Conservation (phyloP, 2,888 invertebrate species). For the Myopa tessellatipennis region DNA sequence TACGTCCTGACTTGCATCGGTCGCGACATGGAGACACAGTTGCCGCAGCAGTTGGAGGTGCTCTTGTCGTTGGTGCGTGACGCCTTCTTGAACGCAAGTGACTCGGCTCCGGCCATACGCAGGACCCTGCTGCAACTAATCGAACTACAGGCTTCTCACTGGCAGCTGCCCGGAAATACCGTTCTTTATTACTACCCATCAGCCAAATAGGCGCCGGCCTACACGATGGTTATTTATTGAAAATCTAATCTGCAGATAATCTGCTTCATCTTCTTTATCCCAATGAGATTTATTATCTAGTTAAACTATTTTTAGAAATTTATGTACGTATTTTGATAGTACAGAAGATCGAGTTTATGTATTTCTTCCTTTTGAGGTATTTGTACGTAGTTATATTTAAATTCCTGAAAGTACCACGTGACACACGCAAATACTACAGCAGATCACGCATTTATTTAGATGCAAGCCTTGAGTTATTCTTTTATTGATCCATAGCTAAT, state of each 20-base stretch:
- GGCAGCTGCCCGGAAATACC: slow-evolving; percentile 90
- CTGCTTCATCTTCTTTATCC: too few species aligned
- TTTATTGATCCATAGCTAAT: neutral
- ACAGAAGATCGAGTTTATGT: neutral
- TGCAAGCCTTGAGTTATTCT: slow-evolving; percentile 26
- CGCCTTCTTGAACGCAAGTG: slow-evolving; percentile 82
- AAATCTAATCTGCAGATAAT: too few species aligned
- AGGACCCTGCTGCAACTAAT: slow-evolving; percentile 89
- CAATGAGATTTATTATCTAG: too few species aligned
- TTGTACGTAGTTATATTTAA: neutral
- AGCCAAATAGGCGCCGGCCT: slow-evolving; percentile 67
- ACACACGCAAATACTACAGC: neutral
- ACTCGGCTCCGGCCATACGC: slow-evolving; percentile 80
- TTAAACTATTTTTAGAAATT: too few species aligned
- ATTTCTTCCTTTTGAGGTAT: slow-evolving; percentile 1
- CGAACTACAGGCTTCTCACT: slow-evolving; percentile 89
- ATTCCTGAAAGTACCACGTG: slow-evolving; percentile 2
- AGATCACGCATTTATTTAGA: slow-evolving; percentile 26
- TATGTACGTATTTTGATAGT: too few species aligned
- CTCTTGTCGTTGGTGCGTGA: slow-evolving; percentile 84
- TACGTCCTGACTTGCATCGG: slow-evolving; percentile 90
- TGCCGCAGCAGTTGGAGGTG: slow-evolving; percentile 83
- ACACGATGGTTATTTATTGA: neutral
- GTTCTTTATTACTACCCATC: slow-evolving; percentile 89
- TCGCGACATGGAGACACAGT: slow-evolving; percentile 84